These are phyloP conservation scores for Melieria picta DNA, from an alignment of 2,888 invertebrate species.

Conservation along the genomic window DNA sequence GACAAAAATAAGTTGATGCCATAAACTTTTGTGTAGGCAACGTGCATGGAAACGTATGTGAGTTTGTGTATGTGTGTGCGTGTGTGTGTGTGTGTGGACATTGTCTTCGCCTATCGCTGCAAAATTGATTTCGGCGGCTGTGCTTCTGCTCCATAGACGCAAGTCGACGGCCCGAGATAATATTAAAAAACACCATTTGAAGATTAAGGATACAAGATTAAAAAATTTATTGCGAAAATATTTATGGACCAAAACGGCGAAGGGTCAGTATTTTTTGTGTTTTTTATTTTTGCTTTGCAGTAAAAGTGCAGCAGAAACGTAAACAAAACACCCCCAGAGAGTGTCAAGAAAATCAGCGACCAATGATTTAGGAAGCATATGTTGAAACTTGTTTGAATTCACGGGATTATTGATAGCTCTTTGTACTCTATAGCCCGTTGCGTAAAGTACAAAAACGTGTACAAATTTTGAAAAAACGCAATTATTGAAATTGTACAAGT, in stretches of 20 bases:
- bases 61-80: background rate
- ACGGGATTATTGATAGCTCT: background rate
- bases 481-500: too few species aligned
- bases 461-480: too few species aligned
- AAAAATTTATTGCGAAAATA: slow-evolving; percentile 68
- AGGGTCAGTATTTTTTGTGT: slow-evolving; percentile 1
- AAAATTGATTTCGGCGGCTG: too few species aligned
- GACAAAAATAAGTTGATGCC: background rate
- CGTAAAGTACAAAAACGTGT: too few species aligned
- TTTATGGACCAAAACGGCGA: slow-evolving; percentile 58
- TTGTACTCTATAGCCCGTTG: too few species aligned
- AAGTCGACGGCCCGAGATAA: slow-evolving; percentile 43
- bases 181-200: slow-evolving; percentile 66
- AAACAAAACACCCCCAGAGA: background rate
- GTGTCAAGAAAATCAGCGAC: slow-evolving; percentile 22
- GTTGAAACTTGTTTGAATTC: slow-evolving; percentile 28
- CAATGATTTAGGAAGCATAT: slow-evolving; percentile 47
- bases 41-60: background rate
- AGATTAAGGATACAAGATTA: slow-evolving; percentile 67
- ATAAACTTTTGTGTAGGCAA: slow-evolving; percentile 19
- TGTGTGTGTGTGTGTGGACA: background rate
- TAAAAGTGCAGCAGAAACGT: too few species aligned
- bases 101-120: too few species aligned
- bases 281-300: too few species aligned
- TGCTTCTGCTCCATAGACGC: background rate